phyloP scores from a whole-genome alignment of 53 echinoderm and acorn worm species.

The Temnopleurus reevesii region DNA sequence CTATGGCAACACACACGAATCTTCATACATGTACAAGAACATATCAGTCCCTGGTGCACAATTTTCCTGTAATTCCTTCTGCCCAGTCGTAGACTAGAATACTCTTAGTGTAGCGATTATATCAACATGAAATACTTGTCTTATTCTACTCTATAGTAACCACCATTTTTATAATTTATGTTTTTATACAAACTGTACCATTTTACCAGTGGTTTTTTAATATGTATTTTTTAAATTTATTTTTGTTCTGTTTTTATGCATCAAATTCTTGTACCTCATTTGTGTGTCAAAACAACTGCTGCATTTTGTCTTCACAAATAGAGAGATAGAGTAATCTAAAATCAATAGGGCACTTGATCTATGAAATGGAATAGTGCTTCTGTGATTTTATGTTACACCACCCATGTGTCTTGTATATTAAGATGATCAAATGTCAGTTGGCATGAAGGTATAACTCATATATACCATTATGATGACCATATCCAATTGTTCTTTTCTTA shows the following conservation, averaged over 20 bases:
- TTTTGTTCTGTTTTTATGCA: conserved; percentile 33
- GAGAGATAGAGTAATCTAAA: not conserved
- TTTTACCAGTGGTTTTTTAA: conserved; percentile 25
- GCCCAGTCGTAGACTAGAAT: too few relatives aligned
- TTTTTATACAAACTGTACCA: conserved; percentile 9
- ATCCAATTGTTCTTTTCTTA: not conserved
- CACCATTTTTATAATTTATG: conserved; percentile 28
- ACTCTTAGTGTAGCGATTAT: not conserved
- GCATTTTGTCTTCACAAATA: conserved; percentile 11
- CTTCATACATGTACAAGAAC: not conserved
- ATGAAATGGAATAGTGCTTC: not conserved
- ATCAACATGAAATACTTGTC: conserved; percentile 32
- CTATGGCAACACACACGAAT: too few relatives aligned
- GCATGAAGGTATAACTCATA: not conserved
- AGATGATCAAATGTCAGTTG: not conserved
- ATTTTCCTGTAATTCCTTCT: too few relatives aligned
- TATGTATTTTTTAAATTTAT: conserved; percentile 4
- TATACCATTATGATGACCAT: not conserved
- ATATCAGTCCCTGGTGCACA: not conserved
- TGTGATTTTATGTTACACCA: not conserved
- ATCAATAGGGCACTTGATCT: not conserved
- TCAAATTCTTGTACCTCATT: conserved; percentile 47
- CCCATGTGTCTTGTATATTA: conserved; percentile 9
- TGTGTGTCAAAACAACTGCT: conserved; percentile 31
- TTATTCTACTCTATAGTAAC: too few relatives aligned